Percentiles rank a stretch among this genome's conserved stretches.
phyloP scores from a whole-genome alignment of 2,888 invertebrate species.

The Teleogryllus oceanicus region DNA sequence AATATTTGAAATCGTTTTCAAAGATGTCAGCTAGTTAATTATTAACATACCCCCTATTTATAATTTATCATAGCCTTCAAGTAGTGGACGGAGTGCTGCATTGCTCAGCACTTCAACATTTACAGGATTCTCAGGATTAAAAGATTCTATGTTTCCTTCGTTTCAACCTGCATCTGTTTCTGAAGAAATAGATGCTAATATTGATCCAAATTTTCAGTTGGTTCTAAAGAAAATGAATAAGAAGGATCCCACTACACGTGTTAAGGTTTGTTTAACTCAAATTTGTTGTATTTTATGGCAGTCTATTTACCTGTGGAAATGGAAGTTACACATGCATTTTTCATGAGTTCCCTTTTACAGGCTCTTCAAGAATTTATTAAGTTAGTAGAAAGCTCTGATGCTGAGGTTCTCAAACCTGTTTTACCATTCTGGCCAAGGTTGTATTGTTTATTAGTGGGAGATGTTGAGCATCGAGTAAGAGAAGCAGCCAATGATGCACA shows the following conservation, averaged over 20 bases:
- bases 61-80: slow-evolving; percentile 70
- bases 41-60: not conserved
- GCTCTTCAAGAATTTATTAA: slow-evolving; percentile 77
- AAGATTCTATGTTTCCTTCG: slow-evolving; percentile 59
- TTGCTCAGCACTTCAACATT: slow-evolving; percentile 62
- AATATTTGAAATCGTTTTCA: no score
- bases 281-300: no score
- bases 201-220: slow-evolving; percentile 72
- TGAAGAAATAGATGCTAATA: slow-evolving; percentile 61
- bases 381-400: slow-evolving; percentile 62
- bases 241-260: slow-evolving; percentile 84
- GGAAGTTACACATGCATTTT: not conserved
- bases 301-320: not conserved
- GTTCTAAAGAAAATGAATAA: slow-evolving; percentile 84
- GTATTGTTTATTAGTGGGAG: slow-evolving; percentile 71
- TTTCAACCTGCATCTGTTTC: slow-evolving; percentile 52
- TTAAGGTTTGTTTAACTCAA: slow-evolving; percentile 60
- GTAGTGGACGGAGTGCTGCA: slow-evolving; percentile 85
- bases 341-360: slow-evolving; percentile 48
- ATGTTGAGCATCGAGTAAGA: slow-evolving; percentile 78
- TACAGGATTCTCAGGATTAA: slow-evolving; percentile 62
- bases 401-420: slow-evolving; percentile 65
- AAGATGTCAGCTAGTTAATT: no score
- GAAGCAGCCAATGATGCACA: slow-evolving; percentile 76
- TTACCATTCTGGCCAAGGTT: slow-evolving; percentile 80